Conservation (phyloP, 2,888 invertebrate species). For the Zhengitettix transpicula region DNA sequence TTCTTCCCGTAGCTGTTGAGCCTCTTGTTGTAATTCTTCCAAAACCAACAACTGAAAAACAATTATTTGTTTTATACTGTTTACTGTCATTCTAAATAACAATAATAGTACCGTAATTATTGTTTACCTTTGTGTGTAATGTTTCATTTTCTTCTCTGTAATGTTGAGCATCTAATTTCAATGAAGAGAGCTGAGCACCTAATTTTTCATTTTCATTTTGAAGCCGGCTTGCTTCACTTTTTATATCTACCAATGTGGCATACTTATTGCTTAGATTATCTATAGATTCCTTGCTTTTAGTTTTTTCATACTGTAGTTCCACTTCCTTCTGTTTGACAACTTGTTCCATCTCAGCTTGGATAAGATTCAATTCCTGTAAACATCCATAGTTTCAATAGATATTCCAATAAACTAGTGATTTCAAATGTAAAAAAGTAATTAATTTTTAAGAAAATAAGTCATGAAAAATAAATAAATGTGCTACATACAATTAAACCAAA, state of each 20-base stretch:
- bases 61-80: neutral
- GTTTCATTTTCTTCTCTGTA: conserved; percentile 11
- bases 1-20: conserved; percentile 24
- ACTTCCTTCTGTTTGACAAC: conserved; percentile 36
- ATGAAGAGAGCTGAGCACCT: neutral
- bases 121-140: too few species aligned
- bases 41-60: conserved; percentile 2
- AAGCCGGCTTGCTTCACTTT: conserved; percentile 17
- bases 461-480: too few species aligned
- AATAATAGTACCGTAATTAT: too few species aligned
- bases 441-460: too few species aligned
- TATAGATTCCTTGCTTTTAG: conserved; percentile 18
- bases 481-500: too few species aligned
- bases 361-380: conserved; percentile 34
- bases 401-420: too few species aligned
- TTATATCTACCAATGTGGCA: conserved; percentile 23
- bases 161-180: conserved; percentile 10
- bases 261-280: conserved; percentile 22
- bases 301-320: conserved; percentile 31
- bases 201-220: conserved; percentile 6
- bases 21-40: conserved; percentile 19
- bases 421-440: too few species aligned
- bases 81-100: too few species aligned
- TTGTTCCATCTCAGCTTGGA: conserved; percentile 35
- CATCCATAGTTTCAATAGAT: neutral